phyloP scores from a whole-genome alignment of 1,140 invertebrate species.

The Drosophila mayri region DNA sequence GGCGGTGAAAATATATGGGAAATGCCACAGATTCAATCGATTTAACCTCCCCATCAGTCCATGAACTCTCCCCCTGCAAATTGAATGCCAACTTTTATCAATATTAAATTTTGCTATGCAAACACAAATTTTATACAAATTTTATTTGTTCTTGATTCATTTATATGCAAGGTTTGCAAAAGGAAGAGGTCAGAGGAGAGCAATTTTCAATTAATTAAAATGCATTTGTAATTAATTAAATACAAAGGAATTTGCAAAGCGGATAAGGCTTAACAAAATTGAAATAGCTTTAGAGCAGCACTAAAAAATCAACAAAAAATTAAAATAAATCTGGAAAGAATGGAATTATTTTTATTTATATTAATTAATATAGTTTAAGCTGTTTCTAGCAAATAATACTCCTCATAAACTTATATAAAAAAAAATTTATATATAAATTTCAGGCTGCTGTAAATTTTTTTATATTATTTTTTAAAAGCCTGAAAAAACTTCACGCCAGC shows the following conservation, averaged over 20 bases:
- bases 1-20: constrained; percentile 1
- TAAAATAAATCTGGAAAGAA: background rate
- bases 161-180: background rate
- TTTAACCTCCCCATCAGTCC: background rate
- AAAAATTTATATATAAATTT: background rate
- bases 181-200: background rate
- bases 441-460: background rate
- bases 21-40: constrained; percentile 13
- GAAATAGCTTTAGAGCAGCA: constrained; percentile 1
- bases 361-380: background rate
- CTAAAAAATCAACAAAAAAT: background rate
- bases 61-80: constrained; percentile 11
- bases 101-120: constrained; percentile 27
- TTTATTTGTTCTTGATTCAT: constrained; percentile 9
- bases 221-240: constrained; percentile 48
- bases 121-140: constrained; percentile 18
- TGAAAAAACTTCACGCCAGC: constrained; percentile 11
- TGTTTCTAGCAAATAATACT: background rate
- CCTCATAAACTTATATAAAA: background rate
- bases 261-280: constrained; percentile 2
- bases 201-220: constrained; percentile 55
- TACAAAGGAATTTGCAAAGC: constrained; percentile 8
- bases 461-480: background rate
- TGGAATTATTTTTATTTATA: background rate
- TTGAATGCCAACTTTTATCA: constrained; percentile 38